These are phyloP conservation scores for Anthoscopus minutus DNA, from an alignment of 2,113 vertebrate genomes.

Conservation along the genomic window DNA sequence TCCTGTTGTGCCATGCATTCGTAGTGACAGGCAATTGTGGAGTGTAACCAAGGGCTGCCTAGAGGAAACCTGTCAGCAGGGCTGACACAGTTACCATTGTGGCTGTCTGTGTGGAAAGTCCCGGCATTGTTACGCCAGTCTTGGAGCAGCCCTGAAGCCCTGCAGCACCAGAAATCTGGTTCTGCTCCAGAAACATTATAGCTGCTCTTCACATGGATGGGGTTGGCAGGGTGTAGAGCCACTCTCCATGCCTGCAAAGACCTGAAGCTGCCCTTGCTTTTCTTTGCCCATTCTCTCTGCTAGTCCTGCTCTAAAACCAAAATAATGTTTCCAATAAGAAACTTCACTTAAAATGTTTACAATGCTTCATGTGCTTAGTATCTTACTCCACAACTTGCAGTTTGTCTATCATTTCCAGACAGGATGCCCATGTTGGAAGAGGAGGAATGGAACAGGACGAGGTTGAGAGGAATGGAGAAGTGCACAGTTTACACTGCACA, in stretches of 20 bases:
- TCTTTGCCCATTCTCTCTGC: neutral
- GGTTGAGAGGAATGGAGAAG: neutral
- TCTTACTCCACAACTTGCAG: neutral
- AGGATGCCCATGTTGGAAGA: neutral
- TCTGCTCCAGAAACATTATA: neutral
- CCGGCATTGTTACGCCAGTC: neutral
- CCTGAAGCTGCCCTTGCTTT: neutral
- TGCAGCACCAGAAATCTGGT: neutral
- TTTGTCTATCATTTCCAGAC: neutral
- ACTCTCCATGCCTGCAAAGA: neutral
- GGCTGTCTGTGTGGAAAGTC: neutral
- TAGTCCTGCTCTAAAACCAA: neutral
- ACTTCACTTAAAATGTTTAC: neutral
- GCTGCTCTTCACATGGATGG: neutral
- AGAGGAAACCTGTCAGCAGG: neutral
- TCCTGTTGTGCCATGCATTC: neutral
- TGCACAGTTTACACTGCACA: neutral
- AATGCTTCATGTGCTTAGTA: neutral
- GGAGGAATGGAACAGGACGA: neutral
- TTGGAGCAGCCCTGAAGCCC: neutral
- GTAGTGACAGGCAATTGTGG: neutral
- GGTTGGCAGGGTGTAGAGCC: neutral
- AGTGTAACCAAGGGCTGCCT: neutral
- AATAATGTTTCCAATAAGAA: neutral
- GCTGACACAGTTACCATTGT: neutral